A percentile compares a stretch with the other conserved stretches of the same genome.
Evolutionary conservation across 2,888 invertebrate species (phyloP).

Genomic region (Griposia aprilina): DNA sequence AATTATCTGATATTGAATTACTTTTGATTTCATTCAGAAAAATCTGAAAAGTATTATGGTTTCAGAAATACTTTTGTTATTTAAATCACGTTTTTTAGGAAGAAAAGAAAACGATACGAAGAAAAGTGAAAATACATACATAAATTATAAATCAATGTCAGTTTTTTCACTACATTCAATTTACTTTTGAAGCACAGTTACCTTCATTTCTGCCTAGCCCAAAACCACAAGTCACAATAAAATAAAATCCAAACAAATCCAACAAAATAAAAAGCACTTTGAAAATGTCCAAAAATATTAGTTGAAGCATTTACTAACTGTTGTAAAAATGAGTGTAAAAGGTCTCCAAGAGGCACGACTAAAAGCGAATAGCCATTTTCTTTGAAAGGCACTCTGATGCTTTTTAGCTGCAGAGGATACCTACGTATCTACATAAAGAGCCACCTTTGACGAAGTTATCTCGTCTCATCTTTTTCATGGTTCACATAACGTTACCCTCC

Average conservation of each 20-base stretch:
- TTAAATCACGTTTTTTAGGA: background rate
- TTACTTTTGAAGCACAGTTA: background rate
- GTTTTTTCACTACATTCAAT: background rate
- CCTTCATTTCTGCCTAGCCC: background rate
- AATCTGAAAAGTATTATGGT: too few relatives aligned
- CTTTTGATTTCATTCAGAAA: background rate
- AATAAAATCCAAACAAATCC: background rate
- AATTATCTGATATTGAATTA: background rate
- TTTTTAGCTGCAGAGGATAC: slow-evolving; percentile 72
- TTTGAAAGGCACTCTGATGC: slow-evolving; percentile 74
- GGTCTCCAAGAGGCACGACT: slow-evolving; percentile 64
- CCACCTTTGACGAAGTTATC: slow-evolving; percentile 82
- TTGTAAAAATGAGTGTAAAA: slow-evolving; percentile 70
- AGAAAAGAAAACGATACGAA: too few relatives aligned
- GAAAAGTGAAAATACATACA: too few relatives aligned
- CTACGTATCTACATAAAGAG: slow-evolving; percentile 74
- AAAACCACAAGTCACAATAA: background rate
- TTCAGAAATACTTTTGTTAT: background rate
- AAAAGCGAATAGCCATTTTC: slow-evolving; percentile 74
- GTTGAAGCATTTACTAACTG: slow-evolving; percentile 57
- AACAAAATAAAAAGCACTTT: slow-evolving; percentile 38
- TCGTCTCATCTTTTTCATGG: slow-evolving; percentile 78
- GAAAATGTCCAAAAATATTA: slow-evolving; percentile 59
- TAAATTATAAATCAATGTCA: background rate
- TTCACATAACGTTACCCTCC: slow-evolving; percentile 55